Percentiles rank a stretch among this genome's conserved stretches.
These are phyloP conservation scores for Diloba caeruleocephala DNA, from an alignment of 2,888 invertebrate genomes.

Conservation along the genomic window DNA sequence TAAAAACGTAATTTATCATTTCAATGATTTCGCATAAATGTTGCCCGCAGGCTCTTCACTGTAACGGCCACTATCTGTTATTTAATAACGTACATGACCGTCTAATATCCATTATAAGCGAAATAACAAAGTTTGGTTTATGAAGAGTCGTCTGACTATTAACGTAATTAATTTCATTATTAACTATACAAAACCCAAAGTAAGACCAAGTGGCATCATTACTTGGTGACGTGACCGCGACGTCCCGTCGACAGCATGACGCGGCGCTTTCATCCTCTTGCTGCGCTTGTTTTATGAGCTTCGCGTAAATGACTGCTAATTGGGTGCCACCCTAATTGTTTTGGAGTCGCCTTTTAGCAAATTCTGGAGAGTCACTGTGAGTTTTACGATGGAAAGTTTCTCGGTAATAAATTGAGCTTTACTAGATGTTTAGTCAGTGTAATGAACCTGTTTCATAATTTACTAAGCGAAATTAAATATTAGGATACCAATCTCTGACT, in stretches of 20 bases:
- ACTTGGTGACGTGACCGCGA: conserved; percentile 11
- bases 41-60: conserved; percentile 9
- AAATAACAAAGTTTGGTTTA: conserved; percentile 47
- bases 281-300: conserved; percentile 48
- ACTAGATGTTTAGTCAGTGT: conserved; percentile 10
- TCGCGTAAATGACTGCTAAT: conserved; percentile 47
- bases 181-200: conserved; percentile 40
- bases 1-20: conserved; percentile 40
- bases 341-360: conserved; percentile 30
- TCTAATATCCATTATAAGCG: conserved; percentile 37
- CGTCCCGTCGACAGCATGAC: conserved; percentile 27
- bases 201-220: conserved; percentile 31
- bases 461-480: background rate
- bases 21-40: conserved; percentile 41
- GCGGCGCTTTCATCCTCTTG: conserved; percentile 15
- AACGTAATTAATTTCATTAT: conserved; percentile 51
- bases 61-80: conserved; percentile 38
- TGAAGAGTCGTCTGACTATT: conserved; percentile 22
- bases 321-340: conserved; percentile 51
- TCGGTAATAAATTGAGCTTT: conserved; percentile 35
- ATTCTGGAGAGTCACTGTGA: conserved; percentile 39
- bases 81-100: conserved; percentile 32
- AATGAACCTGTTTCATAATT: conserved; percentile 25
- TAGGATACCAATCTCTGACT: too few species aligned
- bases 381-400: conserved; percentile 27